These are phyloP conservation scores for Drosophila pseudotakahashii DNA, from an alignment of 2,888 invertebrate genomes.

Conservation along the genomic window DNA sequence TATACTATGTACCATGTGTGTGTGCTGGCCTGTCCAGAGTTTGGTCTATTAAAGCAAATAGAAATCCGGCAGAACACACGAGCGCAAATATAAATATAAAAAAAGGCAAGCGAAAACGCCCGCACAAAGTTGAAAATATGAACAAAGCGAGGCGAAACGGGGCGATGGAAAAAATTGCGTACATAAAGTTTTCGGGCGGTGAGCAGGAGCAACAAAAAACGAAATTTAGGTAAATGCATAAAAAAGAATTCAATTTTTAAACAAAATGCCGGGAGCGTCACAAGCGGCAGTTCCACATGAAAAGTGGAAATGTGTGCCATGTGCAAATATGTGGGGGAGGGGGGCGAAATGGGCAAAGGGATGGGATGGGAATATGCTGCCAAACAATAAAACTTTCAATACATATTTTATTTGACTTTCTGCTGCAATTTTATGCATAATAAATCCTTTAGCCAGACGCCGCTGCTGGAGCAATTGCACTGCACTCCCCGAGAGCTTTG, in stretches of 20 bases:
- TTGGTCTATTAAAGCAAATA: constrained; percentile 75
- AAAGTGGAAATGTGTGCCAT: constrained; percentile 55
- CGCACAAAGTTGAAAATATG: constrained; percentile 57
- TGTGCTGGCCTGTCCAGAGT: constrained; percentile 34
- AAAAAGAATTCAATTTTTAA: constrained; percentile 70
- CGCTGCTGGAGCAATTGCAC: constrained; percentile 39
- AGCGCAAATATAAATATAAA: constrained; percentile 4
- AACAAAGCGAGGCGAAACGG: too few relatives aligned
- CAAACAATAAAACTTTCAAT: constrained; percentile 76
- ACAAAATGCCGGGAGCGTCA: constrained; percentile 54
- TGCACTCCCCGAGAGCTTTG: constrained; percentile 6
- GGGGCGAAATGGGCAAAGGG: neutral
- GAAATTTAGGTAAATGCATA: constrained; percentile 67
- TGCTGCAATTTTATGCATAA: constrained; percentile 66
- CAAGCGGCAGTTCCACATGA: constrained; percentile 37
- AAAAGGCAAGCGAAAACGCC: constrained; percentile 12
- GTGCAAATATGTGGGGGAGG: constrained; percentile 53
- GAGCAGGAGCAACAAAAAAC: constrained; percentile 34
- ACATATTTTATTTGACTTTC: constrained; percentile 73
- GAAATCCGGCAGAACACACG: constrained; percentile 43
- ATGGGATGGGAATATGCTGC: constrained; percentile 10
- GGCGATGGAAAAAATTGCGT: constrained; percentile 41
- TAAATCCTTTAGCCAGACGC: constrained; percentile 55
- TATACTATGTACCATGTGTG: too few relatives aligned
- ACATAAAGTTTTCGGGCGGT: constrained; percentile 40